A percentile compares a stretch with the other conserved stretches of the same genome.
Evolutionary conservation across 2,113 vertebrate genomes (phyloP).

Genomic region (Zosterops japonicus): DNA sequence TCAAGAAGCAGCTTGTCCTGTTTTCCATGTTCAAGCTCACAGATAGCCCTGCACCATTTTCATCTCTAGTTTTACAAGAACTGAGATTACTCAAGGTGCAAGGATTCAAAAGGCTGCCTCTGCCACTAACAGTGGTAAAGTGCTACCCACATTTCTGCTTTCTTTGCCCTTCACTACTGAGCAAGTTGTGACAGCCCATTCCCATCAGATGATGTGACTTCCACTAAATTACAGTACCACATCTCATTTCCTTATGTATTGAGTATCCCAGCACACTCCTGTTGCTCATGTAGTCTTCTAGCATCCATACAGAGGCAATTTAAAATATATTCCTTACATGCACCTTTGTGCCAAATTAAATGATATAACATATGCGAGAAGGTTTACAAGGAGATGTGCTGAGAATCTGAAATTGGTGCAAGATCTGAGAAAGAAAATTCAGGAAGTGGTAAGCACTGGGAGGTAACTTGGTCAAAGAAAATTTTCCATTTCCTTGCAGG

Average conservation of each 20-base stretch:
- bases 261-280: not conserved
- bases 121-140: not conserved
- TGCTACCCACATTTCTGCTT: rapidly evolving
- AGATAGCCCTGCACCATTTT: not conserved
- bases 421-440: not conserved
- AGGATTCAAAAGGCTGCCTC: not conserved
- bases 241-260: not conserved
- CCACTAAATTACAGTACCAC: not conserved
- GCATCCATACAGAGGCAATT: not conserved
- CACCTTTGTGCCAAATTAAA: not conserved
- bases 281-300: not conserved
- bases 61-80: not conserved
- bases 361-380: rapidly evolving
- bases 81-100: not conserved
- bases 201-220: not conserved
- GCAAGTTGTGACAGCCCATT: not conserved
- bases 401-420: not conserved
- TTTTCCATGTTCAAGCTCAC: not conserved
- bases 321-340: not conserved
- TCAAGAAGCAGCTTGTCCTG: not conserved
- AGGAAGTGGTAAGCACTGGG: not conserved
- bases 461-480: not conserved
- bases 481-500: not conserved
- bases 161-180: not conserved
- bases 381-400: not conserved